Evolutionary conservation across 2,888 invertebrate genomes (phyloP).

Genomic region (Aphodius sticticus): DNA sequence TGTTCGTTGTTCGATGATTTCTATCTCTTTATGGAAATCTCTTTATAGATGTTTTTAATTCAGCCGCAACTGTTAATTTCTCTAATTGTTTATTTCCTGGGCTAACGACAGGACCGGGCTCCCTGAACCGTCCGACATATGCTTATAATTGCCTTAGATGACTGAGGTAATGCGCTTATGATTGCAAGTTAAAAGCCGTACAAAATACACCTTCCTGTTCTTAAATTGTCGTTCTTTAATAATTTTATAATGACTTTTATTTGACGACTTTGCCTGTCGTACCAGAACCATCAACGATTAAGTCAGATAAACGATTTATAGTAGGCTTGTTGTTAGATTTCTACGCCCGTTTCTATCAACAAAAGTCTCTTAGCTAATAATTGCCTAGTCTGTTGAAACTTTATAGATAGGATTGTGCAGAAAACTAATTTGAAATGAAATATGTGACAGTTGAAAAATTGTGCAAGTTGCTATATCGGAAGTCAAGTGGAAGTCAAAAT

Average conservation of each 20-base stretch:
- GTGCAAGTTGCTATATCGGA: too few species aligned
- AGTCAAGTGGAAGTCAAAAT: too few species aligned
- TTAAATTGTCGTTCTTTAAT: conserved; percentile 61
- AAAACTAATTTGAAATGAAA: background rate
- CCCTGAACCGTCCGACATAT: conserved; percentile 54
- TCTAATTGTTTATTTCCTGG: conserved; percentile 55
- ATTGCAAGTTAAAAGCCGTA: conserved; percentile 61
- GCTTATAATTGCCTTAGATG: conserved; percentile 58
- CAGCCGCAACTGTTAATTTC: conserved; percentile 48
- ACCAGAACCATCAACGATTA: conserved; percentile 13
- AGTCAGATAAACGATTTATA: background rate
- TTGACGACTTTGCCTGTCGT: conserved; percentile 16
- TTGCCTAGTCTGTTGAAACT: too few species aligned
- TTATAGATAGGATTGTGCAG: background rate
- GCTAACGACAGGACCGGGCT: conserved; percentile 51
- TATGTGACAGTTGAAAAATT: too few species aligned
- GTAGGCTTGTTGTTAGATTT: background rate
- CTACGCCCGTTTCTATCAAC: too few species aligned
- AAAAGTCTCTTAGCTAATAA: too few species aligned
- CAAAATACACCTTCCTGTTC: conserved; percentile 61
- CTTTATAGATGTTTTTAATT: conserved; percentile 31
- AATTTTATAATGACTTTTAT: conserved; percentile 56
- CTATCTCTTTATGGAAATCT: too few species aligned
- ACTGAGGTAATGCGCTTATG: conserved; percentile 54
- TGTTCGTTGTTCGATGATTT: too few species aligned